Conservation (phyloP, 2,888 invertebrate species). For the Masnerella sp. region DNA sequence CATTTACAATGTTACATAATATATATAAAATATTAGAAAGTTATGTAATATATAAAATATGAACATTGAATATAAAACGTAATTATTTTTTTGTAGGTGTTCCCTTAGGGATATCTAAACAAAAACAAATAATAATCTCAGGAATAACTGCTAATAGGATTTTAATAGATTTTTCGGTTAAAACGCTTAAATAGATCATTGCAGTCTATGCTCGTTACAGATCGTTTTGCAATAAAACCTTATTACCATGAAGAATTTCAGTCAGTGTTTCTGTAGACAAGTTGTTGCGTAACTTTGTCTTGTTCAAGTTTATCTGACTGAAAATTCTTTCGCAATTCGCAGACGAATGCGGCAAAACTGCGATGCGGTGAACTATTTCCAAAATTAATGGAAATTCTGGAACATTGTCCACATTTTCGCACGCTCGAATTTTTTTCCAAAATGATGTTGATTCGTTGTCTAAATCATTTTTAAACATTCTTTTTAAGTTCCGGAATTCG, state of each 20-base stretch:
- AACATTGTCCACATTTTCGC: background rate
- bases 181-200: too few relatives aligned
- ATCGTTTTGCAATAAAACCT: background rate
- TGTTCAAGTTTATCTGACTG: constrained; percentile 43
- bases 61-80: too few relatives aligned
- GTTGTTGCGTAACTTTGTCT: constrained; percentile 28
- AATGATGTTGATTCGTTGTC: background rate
- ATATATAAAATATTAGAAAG: too few relatives aligned
- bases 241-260: constrained; percentile 23
- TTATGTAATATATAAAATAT: too few relatives aligned
- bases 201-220: too few relatives aligned
- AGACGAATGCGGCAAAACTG: constrained; percentile 12
- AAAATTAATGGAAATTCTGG: constrained; percentile 5
- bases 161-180: too few relatives aligned
- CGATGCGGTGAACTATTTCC: constrained; percentile 11
- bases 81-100: too few relatives aligned
- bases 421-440: background rate
- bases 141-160: too few relatives aligned
- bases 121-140: too few relatives aligned
- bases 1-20: too few relatives aligned
- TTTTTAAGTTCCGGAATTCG: background rate
- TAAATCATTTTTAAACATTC: background rate
- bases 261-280: constrained; percentile 1
- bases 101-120: too few relatives aligned
- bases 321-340: constrained; percentile 28